phyloP scores from a whole-genome alignment of 2,797 vertebrate species.

The Malacoraja senta region DNA sequence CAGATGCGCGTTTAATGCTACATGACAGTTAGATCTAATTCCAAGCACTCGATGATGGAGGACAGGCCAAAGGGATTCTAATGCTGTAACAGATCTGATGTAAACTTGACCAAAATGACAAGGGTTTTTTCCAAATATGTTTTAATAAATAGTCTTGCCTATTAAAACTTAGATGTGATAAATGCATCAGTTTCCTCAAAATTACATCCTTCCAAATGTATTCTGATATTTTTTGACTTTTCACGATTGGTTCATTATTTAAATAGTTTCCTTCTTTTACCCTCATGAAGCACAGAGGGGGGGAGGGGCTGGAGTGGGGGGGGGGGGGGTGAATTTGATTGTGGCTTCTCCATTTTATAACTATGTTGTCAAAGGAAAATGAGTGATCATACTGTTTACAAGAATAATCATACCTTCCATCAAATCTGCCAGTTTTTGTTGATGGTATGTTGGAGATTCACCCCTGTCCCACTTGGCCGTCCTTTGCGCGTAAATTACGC shows the following conservation, averaged over 20 bases:
- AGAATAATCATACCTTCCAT: background rate
- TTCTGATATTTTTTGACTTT: background rate
- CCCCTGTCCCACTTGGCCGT: too few species aligned
- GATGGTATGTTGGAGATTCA: background rate
- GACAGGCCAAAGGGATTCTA: background rate
- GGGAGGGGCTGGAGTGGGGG: too few species aligned
- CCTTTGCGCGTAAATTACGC: too few species aligned
- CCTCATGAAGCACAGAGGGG: background rate
- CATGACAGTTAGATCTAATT: background rate
- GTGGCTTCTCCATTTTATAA: background rate
- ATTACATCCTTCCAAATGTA: background rate
- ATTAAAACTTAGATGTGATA: background rate
- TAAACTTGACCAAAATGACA: background rate
- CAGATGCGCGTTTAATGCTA: background rate
- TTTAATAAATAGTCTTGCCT: background rate
- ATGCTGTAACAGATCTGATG: background rate
- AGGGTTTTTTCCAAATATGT: background rate
- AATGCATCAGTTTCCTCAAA: background rate
- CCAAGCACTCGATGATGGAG: background rate
- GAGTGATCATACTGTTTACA: too few species aligned
- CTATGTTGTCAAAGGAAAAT: background rate
- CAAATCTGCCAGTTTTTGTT: background rate
- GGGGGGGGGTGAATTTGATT: background rate
- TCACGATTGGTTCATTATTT: background rate
- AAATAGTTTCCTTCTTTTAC: background rate